Evolutionary conservation across 1,140 invertebrate genomes (phyloP).

Genomic region (Spodoptera litura): DNA sequence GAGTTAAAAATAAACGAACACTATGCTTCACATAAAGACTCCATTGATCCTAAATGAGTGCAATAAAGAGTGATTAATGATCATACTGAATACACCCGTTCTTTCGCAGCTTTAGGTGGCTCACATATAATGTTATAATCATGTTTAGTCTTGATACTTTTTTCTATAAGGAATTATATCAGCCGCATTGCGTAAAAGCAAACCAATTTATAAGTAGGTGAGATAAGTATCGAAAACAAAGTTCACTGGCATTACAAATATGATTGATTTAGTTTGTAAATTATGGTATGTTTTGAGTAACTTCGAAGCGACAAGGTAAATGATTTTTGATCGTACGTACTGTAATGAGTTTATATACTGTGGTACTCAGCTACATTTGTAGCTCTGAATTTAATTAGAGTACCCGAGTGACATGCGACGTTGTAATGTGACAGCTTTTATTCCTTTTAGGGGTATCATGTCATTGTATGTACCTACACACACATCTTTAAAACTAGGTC

Average conservation of each 20-base stretch:
- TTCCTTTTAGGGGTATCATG: background rate
- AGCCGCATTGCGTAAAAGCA: conserved; percentile 33
- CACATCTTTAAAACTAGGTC: conserved; percentile 61
- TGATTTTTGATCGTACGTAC: background rate
- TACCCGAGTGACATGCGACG: background rate
- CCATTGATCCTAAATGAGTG: conserved; percentile 71
- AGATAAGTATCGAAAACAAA: conserved; percentile 39
- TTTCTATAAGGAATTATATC: conserved; percentile 10
- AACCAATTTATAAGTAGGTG: conserved; percentile 31
- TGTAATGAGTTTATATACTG: too few species aligned
- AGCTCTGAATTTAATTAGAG: conserved; percentile 27
- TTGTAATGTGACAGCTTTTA: background rate
- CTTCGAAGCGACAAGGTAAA: background rate
- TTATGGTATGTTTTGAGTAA: background rate
- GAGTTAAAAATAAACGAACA: conserved; percentile 61
- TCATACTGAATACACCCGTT: conserved; percentile 64
- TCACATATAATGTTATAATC: conserved; percentile 43
- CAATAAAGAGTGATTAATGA: conserved; percentile 74
- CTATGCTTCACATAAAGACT: conserved; percentile 60
- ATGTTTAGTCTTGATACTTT: conserved; percentile 3
- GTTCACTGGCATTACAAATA: conserved; percentile 16
- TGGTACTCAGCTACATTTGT: background rate
- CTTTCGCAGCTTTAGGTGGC: conserved; percentile 46
- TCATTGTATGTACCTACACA: background rate
- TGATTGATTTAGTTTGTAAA: conserved; percentile 4